phyloP scores from a whole-genome alignment of 30 jellyfish, hydroid and myxozoan species.

The Mastigias papua region DNA sequence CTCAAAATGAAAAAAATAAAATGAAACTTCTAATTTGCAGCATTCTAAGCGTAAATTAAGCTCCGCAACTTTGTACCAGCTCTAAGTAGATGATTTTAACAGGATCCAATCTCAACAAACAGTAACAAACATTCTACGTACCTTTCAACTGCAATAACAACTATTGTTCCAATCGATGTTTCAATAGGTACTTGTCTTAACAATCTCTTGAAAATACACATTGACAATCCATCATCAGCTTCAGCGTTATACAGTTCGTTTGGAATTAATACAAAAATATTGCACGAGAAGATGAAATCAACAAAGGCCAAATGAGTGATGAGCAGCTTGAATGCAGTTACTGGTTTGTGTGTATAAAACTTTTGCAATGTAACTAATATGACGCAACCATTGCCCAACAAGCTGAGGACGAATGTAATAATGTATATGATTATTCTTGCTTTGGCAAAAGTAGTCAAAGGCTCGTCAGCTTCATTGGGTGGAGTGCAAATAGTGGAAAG shows the following conservation, averaged over 20 bases:
- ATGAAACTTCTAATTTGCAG: too few species aligned
- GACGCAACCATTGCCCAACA: constrained; percentile 50
- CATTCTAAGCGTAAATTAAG: too few species aligned
- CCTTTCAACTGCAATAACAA: constrained; percentile 63
- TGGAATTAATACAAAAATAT: constrained; percentile 39
- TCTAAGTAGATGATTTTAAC: too few species aligned
- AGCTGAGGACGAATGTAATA: constrained; percentile 28
- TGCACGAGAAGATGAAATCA: constrained; percentile 52
- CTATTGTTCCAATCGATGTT: constrained; percentile 45
- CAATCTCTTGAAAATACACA: constrained; percentile 42
- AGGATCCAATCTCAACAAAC: too few species aligned
- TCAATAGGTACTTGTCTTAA: constrained; percentile 40
- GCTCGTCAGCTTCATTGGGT: neutral
- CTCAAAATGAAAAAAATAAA: too few species aligned
- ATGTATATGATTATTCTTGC: constrained; percentile 47
- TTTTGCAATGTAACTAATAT: constrained; percentile 34
- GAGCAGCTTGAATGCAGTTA: constrained; percentile 31
- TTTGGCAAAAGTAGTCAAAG: neutral
- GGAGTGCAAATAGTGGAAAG: neutral
- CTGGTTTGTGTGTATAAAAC: neutral
- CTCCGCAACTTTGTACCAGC: too few species aligned
- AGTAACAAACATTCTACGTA: neutral
- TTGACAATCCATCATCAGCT: constrained; percentile 12
- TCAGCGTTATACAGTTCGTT: constrained; percentile 48
- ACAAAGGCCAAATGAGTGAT: constrained; percentile 59